Evolutionary conservation across 2,113 vertebrate genomes (phyloP), one percentile per base, ranked within the genome.

Genomic region (Entomyzon cyanotis): DNA sequence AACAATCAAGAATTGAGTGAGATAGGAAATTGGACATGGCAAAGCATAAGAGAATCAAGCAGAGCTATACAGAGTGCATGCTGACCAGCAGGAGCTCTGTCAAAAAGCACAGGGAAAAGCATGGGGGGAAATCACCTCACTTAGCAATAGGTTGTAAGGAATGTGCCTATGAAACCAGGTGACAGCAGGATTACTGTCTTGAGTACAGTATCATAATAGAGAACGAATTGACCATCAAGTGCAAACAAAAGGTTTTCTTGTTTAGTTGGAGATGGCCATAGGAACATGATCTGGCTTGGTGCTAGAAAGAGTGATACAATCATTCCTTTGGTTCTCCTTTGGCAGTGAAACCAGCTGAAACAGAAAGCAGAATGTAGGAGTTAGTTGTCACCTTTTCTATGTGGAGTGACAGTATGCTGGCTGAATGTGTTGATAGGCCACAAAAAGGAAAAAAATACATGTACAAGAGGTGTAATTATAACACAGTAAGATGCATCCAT

Each of bases 1-100:
- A 55, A 65, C 27, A 64, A 25, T 17, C 0, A 0, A 70, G 46
- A 65, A 37, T 1, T 83, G n/a, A 4, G 17, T 74, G 37, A 86
- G 59, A 56, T 0, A 15, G 10, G 55, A 67, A 22, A 35, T 65
- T 58, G 80, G 50, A 89, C 37, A 30, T 4, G 35, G 30, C 35
- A 67, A 70, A n/a, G 12, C 5, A 1, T 9, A 15, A 77, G 10
- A 42, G 81, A 81, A 33, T 55, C 31, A 74, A n/a, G 30, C 15
- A 63, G 59, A 62, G 28, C 56, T 60, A 49, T 5, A 25, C 5
- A 16, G 28, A 47, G 5, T 14, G 5, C 5, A 3, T 2, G 1
- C 22, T 35, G 64, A 18, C 49, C 74, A 31, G 21, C 37, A 11
- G 16, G 6, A 78, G 27, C n/a, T 53, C 22, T 22, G 42, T 14